Conservation (phyloP, 2,888 invertebrate genomes). For the Calliscelio sp. region DNA sequence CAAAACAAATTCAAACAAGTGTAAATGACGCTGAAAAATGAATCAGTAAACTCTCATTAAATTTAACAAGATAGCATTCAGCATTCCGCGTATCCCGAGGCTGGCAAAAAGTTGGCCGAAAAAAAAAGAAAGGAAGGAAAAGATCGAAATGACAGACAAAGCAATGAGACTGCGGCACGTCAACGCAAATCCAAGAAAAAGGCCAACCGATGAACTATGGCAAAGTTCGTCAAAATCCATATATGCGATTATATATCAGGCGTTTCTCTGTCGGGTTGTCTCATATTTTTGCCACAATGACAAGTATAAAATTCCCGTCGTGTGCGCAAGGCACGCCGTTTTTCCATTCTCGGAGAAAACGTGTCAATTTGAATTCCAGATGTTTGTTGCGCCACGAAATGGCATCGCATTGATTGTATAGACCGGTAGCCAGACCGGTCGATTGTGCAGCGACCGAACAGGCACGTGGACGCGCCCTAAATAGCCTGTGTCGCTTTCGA, state of each 20-base stretch:
- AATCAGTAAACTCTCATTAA: constrained; percentile 46
- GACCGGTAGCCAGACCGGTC: constrained; percentile 71
- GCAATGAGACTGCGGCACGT: background rate
- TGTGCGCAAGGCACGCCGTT: constrained; percentile 56
- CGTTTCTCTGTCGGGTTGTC: constrained; percentile 39
- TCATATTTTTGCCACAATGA: constrained; percentile 67
- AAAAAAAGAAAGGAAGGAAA: constrained; percentile 7
- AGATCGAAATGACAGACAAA: no score
- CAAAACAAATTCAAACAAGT: constrained; percentile 44
- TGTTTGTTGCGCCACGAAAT: constrained; percentile 73
- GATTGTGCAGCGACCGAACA: constrained; percentile 70
- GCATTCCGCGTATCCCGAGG: background rate
- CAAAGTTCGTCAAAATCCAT: constrained; percentile 56
- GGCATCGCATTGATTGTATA: constrained; percentile 69
- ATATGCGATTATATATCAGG: constrained; percentile 50
- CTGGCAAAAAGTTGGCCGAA: background rate
- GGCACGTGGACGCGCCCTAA: constrained; percentile 72
- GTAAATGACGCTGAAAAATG: constrained; percentile 42
- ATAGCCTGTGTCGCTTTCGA: constrained; percentile 64
- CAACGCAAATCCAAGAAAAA: constrained; percentile 38
- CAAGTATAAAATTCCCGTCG: constrained; percentile 58
- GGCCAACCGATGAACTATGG: constrained; percentile 31
- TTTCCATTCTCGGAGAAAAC: constrained; percentile 70
- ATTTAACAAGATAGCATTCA: constrained; percentile 35
- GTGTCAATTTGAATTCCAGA: constrained; percentile 73